Evolutionary conservation across 2,113 vertebrate species (phyloP).

Genomic region (Ovibos moschatus): DNA sequence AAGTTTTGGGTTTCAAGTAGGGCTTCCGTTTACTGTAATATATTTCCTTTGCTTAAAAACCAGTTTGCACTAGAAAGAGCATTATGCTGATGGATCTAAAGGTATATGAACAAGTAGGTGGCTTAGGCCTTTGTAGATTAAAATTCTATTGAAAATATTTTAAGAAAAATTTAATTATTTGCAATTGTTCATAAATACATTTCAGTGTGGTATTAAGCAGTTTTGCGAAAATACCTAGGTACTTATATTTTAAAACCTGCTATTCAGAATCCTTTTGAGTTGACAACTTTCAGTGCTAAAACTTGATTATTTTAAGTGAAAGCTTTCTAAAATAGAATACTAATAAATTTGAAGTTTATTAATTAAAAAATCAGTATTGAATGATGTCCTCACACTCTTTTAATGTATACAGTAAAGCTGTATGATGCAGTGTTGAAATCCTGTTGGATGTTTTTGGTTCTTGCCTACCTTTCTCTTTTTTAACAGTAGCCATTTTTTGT

Average conservation of each 20-base stretch:
- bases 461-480: neutral
- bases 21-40: neutral
- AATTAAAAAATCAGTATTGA: neutral
- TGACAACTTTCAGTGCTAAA: neutral
- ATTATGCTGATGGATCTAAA: neutral
- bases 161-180: neutral
- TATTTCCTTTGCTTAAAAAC: neutral
- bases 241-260: neutral
- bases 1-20: neutral
- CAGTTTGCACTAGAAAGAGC: neutral
- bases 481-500: neutral
- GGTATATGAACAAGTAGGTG: neutral
- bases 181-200: neutral
- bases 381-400: neutral
- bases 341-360: neutral
- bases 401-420: neutral
- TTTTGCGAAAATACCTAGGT: neutral
- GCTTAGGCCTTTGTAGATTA: neutral
- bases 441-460: neutral
- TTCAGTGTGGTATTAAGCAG: neutral
- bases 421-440: neutral
- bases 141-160: neutral
- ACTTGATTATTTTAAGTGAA: neutral
- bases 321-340: neutral
- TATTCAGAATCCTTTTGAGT: neutral